These are phyloP conservation scores for Diorhabda elongata DNA, from an alignment of 1,140 invertebrate genomes.

Conservation along the genomic window DNA sequence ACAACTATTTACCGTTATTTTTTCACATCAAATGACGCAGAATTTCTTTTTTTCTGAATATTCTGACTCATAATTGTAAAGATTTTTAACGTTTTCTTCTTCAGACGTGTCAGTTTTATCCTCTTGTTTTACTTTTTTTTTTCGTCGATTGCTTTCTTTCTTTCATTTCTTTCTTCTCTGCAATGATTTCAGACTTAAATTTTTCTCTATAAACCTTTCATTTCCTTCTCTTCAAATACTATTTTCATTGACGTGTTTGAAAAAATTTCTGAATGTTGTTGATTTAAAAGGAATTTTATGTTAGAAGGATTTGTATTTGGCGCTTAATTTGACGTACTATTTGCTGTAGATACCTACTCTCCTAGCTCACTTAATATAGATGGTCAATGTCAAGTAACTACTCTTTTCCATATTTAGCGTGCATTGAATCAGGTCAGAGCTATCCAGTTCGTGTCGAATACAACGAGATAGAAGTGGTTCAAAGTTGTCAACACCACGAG, in stretches of 20 bases:
- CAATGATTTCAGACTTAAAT: not conserved
- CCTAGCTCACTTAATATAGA: no score
- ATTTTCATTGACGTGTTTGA: not conserved
- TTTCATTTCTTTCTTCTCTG: not conserved
- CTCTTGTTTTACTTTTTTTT: not conserved
- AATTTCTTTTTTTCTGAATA: not conserved
- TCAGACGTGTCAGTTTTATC: not conserved
- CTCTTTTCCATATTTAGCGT: no score
- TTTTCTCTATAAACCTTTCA: not conserved
- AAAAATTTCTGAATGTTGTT: not conserved
- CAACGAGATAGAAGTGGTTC: no score
- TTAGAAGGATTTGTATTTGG: no score
- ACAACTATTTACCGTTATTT: not conserved
- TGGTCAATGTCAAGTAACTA: no score
- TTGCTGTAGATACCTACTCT: no score
- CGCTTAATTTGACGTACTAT: no score
- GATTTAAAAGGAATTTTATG: no score
- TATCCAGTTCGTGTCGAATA: no score
- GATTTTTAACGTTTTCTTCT: not conserved
- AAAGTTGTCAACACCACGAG: no score
- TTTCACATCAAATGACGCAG: not conserved
- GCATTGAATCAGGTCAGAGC: no score
- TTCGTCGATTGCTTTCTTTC: not conserved
- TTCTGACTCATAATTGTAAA: not conserved
- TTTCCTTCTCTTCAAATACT: not conserved